Evolutionary conservation across 2,797 vertebrate genomes (phyloP), one percentile per base, ranked within the genome.

Genomic region (Acomys russatus): DNA sequence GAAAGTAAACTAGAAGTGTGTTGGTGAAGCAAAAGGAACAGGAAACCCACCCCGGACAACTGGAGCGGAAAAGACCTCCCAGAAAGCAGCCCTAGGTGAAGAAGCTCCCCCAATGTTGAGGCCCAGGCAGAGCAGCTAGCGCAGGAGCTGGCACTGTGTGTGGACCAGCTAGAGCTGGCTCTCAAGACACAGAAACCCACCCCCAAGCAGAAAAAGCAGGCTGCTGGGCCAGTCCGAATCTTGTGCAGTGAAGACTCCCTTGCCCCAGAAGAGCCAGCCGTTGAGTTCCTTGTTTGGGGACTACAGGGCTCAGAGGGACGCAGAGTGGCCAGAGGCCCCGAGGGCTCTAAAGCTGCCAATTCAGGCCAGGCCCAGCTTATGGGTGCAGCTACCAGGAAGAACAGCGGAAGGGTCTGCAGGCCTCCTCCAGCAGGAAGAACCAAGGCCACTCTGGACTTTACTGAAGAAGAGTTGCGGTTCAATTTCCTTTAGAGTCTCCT

Each of bases 221-320:
- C 99, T 0, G 85, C 98, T 3, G 98, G 97, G 38, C 99, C 99
- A 0, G 97, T 99, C 77, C 99, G 98, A 97, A 99, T 98, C 0
- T 98, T 99, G 38, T 98, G 98, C 49, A 99, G 98, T 96, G 98
- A 98, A 85, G 98, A 99, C 99, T 5, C 99, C 99, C 0, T 95
- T 99, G 92, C 99, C 98, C 35, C 99, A 99, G 98, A 99, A 99
- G 97, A 98, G 99, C n/a, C 99, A 99, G 97, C 98, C 99, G 94
- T 99, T 99, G 99, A 99, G 99, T 74, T 90, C 99, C 20, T 98
- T 99, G 98, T 99, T 99, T 15, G 99, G 99, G 88, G 99, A 99
- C 97, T 99, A 99, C 98, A 98, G 99, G 94, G 99, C 98, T 68
- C 99, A 99, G 98, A 99, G 99, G 98, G 99, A 99, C 33, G 99